phyloP scores from a whole-genome alignment of 2,113 vertebrate genomes.

The Lontra canadensis region DNA sequence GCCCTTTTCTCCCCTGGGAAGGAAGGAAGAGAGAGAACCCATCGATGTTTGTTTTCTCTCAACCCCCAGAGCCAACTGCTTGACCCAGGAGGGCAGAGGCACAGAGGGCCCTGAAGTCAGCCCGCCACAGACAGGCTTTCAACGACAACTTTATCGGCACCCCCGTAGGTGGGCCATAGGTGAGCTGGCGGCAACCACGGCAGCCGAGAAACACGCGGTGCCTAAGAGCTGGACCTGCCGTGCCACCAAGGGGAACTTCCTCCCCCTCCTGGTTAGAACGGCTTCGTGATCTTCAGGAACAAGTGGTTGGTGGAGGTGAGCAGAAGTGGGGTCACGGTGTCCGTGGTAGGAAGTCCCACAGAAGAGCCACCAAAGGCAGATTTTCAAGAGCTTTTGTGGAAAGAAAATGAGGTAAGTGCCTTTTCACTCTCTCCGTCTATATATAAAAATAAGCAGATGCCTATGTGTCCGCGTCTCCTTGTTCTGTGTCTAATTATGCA shows the following conservation, averaged over 20 bases:
- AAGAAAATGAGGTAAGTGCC: not conserved
- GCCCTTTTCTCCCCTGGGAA: not conserved
- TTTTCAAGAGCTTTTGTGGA: not conserved
- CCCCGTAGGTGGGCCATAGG: not conserved
- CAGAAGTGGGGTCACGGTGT: not conserved
- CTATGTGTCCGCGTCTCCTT: not conserved
- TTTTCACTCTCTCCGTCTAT: not conserved
- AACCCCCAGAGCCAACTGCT: not conserved
- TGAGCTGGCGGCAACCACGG: not conserved
- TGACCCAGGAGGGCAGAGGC: not conserved
- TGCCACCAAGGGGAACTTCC: constrained; percentile 47
- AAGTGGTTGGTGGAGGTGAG: rapidly evolving
- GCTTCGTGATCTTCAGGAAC: not conserved
- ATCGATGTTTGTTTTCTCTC: not conserved
- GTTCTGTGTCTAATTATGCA: not conserved
- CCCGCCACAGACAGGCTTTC: not conserved
- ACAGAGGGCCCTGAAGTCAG: not conserved
- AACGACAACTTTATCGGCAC: constrained; percentile 27
- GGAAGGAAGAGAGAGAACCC: not conserved
- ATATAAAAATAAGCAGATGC: not conserved
- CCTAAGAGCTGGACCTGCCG: not conserved
- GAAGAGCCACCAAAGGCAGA: not conserved
- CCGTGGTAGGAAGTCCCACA: not conserved
- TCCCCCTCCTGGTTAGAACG: constrained; percentile 70
- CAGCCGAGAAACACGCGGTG: rapidly evolving